Evolutionary conservation across 2,888 invertebrate species (phyloP), one percentile per base, ranked within the genome.

Genomic region (Drosophila falleni): DNA sequence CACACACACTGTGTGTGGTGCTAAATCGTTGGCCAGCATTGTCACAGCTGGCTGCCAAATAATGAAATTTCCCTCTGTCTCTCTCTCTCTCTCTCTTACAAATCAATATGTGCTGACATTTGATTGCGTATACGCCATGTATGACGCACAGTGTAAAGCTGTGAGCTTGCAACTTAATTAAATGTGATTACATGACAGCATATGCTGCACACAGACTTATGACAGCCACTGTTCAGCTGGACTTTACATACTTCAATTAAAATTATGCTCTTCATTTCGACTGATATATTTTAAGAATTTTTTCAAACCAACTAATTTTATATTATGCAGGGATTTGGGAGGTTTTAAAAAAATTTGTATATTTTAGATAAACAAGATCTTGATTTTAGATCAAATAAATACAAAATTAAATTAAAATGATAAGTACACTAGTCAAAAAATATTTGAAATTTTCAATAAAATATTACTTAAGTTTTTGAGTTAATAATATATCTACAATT

Each of bases 101-200:
- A 77, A 77, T 76, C 79, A 70, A 78, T 77, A 77, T 42, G 65
- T 44, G 54, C 39, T n/a, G 15, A 56, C 47, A 39, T 53, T 44
- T 59, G 54, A 85, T 83, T 85, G 62, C 88, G 74, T 77, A 85
- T 87, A 87, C 82, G 86, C 77, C 59, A 55, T 42, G 82, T 61
- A 9, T 46, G 41, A 53, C 53, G 46, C 54, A 37, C 50, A 39
- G 4, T 13, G 33, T 51, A 15, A 56, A 35, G 19, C 39, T 44
- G n/a, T 6, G 15, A 26, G 33, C 54, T 26, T 33, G 54, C 55
- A 54, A 68, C 59, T 82, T 83, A 69, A 83, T 78, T 80, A 71
- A 83, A 74, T 64, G 56, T 60, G 66, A 37, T 66, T 55, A 50
- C 42, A 44, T 37, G 16, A 26, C 54, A 53, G 26, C 51, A 62